Evolutionary conservation across 1,140 invertebrate species (phyloP).

Genomic region (Rhynchophorus ferrugineus): DNA sequence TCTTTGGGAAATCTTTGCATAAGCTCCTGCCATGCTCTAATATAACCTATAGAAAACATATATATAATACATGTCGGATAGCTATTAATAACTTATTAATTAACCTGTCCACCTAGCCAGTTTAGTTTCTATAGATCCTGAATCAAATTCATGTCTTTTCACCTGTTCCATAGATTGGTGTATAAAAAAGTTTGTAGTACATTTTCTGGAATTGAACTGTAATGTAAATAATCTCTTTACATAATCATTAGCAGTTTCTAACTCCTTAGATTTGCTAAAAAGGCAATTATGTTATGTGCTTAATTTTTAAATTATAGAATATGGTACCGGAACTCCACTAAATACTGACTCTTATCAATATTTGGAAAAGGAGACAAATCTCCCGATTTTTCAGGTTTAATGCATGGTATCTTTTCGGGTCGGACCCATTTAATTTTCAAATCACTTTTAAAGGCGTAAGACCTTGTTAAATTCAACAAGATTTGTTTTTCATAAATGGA

Average conservation of each 20-base stretch:
- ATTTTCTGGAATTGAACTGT: slow-evolving; percentile 43
- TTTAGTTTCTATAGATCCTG: slow-evolving; percentile 48
- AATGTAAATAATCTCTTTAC: slow-evolving; percentile 52
- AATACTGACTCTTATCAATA: slow-evolving; percentile 38
- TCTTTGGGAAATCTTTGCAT: slow-evolving; percentile 46
- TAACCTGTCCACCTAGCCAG: slow-evolving; percentile 43
- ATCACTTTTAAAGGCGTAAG: slow-evolving; percentile 48
- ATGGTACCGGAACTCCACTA: slow-evolving; percentile 33
- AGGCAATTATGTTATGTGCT: neutral
- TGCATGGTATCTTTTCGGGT: slow-evolving; percentile 48
- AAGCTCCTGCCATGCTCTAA: slow-evolving; percentile 48
- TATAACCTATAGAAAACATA: slow-evolving; percentile 33
- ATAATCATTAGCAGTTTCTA: slow-evolving; percentile 47
- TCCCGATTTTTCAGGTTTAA: slow-evolving; percentile 49
- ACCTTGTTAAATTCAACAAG: too few relatives aligned
- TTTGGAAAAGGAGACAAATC: slow-evolving; percentile 45
- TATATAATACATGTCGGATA: slow-evolving; percentile 49
- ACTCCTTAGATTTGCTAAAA: slow-evolving; percentile 43
- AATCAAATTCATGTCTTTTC: slow-evolving; percentile 48
- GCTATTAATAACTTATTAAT: neutral
- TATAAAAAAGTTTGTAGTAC: slow-evolving; percentile 37
- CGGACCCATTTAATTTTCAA: slow-evolving; percentile 57
- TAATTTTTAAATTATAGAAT: neutral
- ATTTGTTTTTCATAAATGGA: too few relatives aligned
- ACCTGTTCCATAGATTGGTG: slow-evolving; percentile 46